Evolutionary conservation across 2,113 vertebrate genomes (phyloP).

Genomic region (Ciconia boyciana): DNA sequence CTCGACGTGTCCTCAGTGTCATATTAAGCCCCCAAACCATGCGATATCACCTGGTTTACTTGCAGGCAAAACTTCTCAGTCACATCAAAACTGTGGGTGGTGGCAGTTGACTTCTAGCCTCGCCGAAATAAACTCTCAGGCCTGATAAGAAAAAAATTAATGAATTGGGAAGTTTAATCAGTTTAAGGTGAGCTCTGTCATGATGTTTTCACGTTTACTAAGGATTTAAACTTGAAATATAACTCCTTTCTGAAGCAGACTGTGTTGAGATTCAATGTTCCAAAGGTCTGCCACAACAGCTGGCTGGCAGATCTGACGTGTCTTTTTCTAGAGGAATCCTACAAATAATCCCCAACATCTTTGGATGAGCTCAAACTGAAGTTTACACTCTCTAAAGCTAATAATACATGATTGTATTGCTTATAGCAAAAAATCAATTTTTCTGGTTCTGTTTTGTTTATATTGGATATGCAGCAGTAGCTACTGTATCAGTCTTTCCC

Average conservation of each 20-base stretch:
- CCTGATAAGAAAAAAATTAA: not conserved
- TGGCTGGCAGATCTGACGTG: not conserved
- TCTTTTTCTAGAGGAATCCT: not conserved
- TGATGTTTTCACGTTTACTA: not conserved
- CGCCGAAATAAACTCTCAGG: not conserved
- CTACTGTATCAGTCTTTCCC: not conserved
- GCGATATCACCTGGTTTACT: not conserved
- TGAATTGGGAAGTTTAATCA: not conserved
- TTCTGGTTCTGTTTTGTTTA: not conserved
- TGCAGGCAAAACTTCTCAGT: not conserved
- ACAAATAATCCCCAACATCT: not conserved
- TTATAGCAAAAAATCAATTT: not conserved
- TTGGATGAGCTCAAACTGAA: not conserved
- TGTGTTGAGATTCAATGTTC: not conserved
- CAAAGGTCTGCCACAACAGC: not conserved
- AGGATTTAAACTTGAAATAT: not conserved
- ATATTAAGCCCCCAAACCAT: not conserved
- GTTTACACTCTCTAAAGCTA: not conserved
- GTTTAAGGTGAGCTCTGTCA: not conserved
- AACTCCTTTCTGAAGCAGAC: not conserved
- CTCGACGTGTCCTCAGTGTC: not conserved
- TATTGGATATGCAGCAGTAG: not conserved
- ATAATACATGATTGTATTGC: not conserved
- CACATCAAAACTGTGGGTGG: not conserved
- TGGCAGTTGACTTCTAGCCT: not conserved